Percentiles rank a stretch among this genome's conserved stretches.
phyloP scores from a whole-genome alignment of 2,113 vertebrate genomes.

The Leptobrachium ailaonicum region DNA sequence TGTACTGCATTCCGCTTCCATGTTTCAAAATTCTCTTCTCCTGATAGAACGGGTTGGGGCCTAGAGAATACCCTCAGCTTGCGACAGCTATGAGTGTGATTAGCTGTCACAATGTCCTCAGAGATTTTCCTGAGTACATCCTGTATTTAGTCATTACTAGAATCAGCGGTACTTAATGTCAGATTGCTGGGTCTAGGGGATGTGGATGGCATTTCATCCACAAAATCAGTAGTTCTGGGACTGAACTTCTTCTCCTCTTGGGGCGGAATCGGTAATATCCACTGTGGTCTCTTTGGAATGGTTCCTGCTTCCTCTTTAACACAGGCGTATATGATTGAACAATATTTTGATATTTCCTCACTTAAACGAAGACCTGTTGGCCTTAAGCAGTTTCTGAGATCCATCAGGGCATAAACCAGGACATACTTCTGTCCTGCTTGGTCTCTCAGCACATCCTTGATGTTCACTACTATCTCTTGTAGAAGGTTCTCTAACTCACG shows the following conservation, averaged over 20 bases:
- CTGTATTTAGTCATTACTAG: not conserved
- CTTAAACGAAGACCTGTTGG: not conserved
- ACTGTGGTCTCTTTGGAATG: not conserved
- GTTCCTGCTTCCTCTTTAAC: not conserved
- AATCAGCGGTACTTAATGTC: not conserved
- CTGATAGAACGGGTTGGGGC: not conserved
- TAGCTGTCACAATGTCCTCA: not conserved
- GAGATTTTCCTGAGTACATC: not conserved
- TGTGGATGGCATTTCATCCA: not conserved
- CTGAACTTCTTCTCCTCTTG: too few species aligned
- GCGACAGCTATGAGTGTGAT: not conserved
- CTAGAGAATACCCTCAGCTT: not conserved
- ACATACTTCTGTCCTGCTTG: too few species aligned
- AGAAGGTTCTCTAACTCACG: too few species aligned
- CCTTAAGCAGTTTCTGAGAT: too few species aligned
- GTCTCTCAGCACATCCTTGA: too few species aligned
- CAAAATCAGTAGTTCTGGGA: too few species aligned
- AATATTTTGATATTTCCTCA: not conserved
- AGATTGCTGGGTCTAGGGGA: not conserved
- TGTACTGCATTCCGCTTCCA: not conserved
- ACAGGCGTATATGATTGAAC: not conserved
- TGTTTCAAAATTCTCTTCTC: constrained; percentile 2
- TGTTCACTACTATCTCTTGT: too few species aligned
- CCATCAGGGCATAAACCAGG: too few species aligned
- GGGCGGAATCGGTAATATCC: not conserved